Evolutionary conservation across 2,797 vertebrate genomes (phyloP).

Genomic region (Gastrophryne carolinensis): DNA sequence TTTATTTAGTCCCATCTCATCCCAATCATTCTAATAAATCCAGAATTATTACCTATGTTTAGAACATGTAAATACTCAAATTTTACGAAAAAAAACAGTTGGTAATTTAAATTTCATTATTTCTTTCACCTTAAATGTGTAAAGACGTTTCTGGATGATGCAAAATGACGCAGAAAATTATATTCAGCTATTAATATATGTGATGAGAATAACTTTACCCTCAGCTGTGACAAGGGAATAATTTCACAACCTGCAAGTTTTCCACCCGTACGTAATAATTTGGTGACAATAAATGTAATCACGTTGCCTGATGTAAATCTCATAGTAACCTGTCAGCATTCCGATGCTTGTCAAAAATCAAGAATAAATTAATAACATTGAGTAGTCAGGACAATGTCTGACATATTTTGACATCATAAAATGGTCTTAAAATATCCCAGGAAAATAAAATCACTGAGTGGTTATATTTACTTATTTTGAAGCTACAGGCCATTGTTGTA

Average conservation of each 20-base stretch:
- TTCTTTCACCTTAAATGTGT: too few relatives aligned
- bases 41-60: too few relatives aligned
- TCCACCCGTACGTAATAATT: constrained; percentile 35
- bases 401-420: constrained; percentile 34
- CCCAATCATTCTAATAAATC: too few relatives aligned
- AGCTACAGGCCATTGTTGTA: not conserved
- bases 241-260: constrained; percentile 18
- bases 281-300: constrained; percentile 43
- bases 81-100: too few relatives aligned
- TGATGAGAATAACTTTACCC: constrained; percentile 21
- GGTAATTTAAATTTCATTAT: too few relatives aligned
- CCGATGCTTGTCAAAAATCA: constrained; percentile 29
- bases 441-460: not conserved
- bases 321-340: constrained; percentile 36
- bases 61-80: too few relatives aligned
- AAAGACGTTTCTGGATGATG: too few relatives aligned
- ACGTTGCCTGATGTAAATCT: constrained; percentile 38
- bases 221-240: constrained; percentile 25
- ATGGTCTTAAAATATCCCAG: constrained; percentile 13
- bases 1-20: too few relatives aligned
- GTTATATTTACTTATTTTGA: not conserved
- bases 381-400: constrained; percentile 28
- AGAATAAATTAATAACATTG: constrained; percentile 34
- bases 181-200: constrained; percentile 21
- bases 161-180: too few relatives aligned